Base-by-base conservation (phyloP, 2,797 vertebrate genomes). In the Molossus alvarezi region DNA sequence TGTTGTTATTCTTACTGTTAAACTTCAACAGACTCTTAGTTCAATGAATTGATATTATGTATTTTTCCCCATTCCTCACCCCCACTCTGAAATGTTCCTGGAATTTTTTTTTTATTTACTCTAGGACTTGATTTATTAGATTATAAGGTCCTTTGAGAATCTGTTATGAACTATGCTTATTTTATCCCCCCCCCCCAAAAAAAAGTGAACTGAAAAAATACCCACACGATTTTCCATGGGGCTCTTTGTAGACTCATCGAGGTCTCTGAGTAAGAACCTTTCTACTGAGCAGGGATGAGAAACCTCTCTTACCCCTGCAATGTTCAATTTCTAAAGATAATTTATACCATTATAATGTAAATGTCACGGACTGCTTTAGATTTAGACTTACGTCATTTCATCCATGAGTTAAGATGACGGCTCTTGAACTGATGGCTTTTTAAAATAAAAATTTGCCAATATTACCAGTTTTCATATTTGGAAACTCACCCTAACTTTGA, bases 191-290 rank as follows among this genome's bases (percentile, higher is more conserved):
- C 33, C 33, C 33, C 33, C 33, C 33, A 33, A 45, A 48, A 65
- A 80, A 73, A 95, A 81, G 51, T 51, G 41, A 87, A 29, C 29
- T 92, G 33, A 84, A 88, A 85, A 91, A 58, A 84, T 82, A 41
- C 13, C 23, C 21, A 51, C 15, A 65, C 4, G 67, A 8, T 87
- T 87, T 87, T 80, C 67, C 18, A 9, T 10, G 11, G 48, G 58
- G 9, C 25, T 41, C 18, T 75, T 86, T 11, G 41, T 67, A 6
- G 10, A 75, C 23, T 87, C 75, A 37, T 13, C 55, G 55, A 80
- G 41, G 33, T 5, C 33, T 86, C 12, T 73, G 79, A 55, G 51
- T 89, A 83, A 76, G 57, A 80, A 64, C 12, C 21, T 25, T 84
- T 69, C n/a, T 67, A 14, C 13, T 89, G 60, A 58, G 53, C 60